Percentiles rank a stretch among this genome's conserved stretches.
Conservation (phyloP, 2,888 invertebrate genomes). For the Cyaniris semiargus region DNA sequence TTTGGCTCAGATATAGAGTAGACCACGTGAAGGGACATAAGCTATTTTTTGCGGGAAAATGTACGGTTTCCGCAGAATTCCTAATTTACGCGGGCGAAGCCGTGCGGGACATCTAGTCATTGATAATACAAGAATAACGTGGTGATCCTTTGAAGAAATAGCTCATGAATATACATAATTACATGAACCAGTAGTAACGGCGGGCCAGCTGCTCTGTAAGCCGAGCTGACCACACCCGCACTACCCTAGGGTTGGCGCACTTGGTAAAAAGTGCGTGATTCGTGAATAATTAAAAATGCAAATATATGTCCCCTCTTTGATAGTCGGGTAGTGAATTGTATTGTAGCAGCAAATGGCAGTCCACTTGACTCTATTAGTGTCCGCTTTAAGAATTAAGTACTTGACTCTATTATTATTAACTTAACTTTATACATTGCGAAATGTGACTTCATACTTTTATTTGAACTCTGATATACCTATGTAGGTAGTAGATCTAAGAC, state of each 20-base stretch:
- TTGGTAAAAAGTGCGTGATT: conserved; percentile 33
- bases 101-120: too few relatives aligned
- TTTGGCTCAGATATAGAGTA: too few relatives aligned
- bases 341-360: not conserved
- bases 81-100: too few relatives aligned
- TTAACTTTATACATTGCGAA: not conserved
- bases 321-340: not conserved
- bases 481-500: not conserved
- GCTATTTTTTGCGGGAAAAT: too few relatives aligned
- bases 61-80: too few relatives aligned
- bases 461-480: not conserved
- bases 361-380: not conserved
- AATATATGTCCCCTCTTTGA: not conserved
- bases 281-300: not conserved
- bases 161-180: conserved; percentile 21
- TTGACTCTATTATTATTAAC: not conserved
- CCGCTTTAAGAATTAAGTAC: not conserved
- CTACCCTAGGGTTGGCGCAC: conserved; percentile 37
- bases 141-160: conserved; percentile 8
- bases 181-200: conserved; percentile 23
- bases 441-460: not conserved
- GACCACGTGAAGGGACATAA: too few relatives aligned
- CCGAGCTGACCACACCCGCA: conserved; percentile 29
- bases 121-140: conserved; percentile 27
- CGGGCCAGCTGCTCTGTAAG: conserved; percentile 37